Evolutionary conservation across 53 echinoderm and acorn worm species (phyloP).

Genomic region (Echinarachnius parma): DNA sequence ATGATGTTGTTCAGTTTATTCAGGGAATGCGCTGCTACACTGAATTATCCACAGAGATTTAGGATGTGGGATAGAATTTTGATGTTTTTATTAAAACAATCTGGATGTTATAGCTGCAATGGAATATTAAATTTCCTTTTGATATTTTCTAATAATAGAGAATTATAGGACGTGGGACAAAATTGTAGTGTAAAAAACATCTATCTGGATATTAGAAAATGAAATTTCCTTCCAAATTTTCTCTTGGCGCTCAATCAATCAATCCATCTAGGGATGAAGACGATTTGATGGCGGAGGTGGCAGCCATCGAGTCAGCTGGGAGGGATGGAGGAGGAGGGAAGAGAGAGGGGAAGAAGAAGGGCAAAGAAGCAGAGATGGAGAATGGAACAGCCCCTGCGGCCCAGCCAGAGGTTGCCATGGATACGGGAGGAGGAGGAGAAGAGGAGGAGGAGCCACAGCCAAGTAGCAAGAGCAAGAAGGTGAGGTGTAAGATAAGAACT

Average conservation of each 20-base stretch:
- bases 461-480: slow-evolving; percentile 2
- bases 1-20: too few relatives aligned
- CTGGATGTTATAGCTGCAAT: too few relatives aligned
- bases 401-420: slow-evolving; percentile 12
- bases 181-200: background rate
- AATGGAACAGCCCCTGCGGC: background rate
- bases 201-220: background rate
- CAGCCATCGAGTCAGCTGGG: slow-evolving; percentile 46
- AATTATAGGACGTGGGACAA: too few relatives aligned
- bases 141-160: too few relatives aligned
- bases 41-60: too few relatives aligned
- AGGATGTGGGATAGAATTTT: too few relatives aligned
- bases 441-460: slow-evolving; percentile 10
- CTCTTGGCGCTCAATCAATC: background rate
- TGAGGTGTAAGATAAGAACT: too few relatives aligned
- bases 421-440: background rate
- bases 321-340: slow-evolving; percentile 20
- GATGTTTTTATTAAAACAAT: too few relatives aligned
- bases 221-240: background rate
- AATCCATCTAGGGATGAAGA: slow-evolving; percentile 65
- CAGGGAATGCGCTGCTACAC: too few relatives aligned
- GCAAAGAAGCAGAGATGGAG: slow-evolving; percentile 23
- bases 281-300: slow-evolving; percentile 74
- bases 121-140: too few relatives aligned
- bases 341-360: slow-evolving; percentile 21